These are phyloP conservation scores for Python bivittatus DNA, from an alignment of 2,113 vertebrate species.

Conservation along the genomic window DNA sequence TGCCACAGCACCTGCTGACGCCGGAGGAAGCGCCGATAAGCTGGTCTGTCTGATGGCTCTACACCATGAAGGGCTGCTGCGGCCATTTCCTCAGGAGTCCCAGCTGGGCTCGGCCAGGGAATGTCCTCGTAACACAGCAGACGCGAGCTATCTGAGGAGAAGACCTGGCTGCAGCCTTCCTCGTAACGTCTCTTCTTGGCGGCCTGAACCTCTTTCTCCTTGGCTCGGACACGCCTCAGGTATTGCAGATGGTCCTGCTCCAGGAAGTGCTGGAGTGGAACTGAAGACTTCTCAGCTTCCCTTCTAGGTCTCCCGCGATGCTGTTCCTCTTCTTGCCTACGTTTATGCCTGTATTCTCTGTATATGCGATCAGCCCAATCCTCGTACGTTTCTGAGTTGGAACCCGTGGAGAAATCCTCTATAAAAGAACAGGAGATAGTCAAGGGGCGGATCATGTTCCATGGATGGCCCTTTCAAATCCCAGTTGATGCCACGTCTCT, in stretches of 20 bases:
- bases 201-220: conserved; percentile 49
- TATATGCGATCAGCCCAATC: conserved; percentile 84
- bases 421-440: not conserved
- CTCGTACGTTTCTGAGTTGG: conserved; percentile 79
- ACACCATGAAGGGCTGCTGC: conserved; percentile 80
- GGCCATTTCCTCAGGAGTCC: conserved; percentile 82
- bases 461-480: not conserved
- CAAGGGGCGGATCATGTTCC: not conserved
- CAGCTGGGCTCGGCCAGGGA: conserved; percentile 82
- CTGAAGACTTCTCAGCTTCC: conserved; percentile 40
- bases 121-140: conserved; percentile 80
- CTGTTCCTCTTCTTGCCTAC: not conserved
- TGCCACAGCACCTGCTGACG: conserved; percentile 86
- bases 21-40: conserved; percentile 78
- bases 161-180: conserved; percentile 64
- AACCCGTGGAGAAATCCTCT: conserved; percentile 72
- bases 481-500: not conserved
- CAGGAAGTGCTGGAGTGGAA: conserved; percentile 46
- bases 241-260: conserved; percentile 60
- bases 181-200: conserved; percentile 69
- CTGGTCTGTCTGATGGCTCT: conserved; percentile 66
- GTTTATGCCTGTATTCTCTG: conserved; percentile 75
- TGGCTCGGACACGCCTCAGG: conserved; percentile 52
- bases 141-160: conserved; percentile 31
- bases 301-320: not conserved